A percentile compares a stretch with the other conserved stretches of the same genome.
Evolutionary conservation across 1,140 invertebrate species (phyloP).

Genomic region (Akabosia matsudoensis): DNA sequence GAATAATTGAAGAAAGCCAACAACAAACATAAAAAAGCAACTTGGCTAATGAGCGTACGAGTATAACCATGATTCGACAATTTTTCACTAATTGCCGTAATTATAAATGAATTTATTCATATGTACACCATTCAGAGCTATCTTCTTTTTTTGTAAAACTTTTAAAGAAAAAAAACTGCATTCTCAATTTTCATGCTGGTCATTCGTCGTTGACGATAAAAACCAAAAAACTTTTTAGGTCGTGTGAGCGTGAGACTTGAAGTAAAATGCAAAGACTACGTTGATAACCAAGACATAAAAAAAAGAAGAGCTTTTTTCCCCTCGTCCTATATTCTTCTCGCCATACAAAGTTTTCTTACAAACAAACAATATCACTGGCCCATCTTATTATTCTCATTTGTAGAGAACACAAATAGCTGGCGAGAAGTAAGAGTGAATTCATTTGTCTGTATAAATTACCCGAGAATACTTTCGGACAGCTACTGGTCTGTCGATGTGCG

Average conservation of each 20-base stretch:
- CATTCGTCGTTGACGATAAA: no score
- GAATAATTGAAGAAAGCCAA: not conserved
- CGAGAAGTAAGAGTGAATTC: no score
- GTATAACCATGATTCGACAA: slow-evolving; percentile 11
- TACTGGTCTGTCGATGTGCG: not conserved
- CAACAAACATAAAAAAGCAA: not conserved
- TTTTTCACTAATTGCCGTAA: slow-evolving; percentile 17
- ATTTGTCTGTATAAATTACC: not conserved
- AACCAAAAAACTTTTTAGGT: no score
- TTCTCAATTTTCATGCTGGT: not conserved
- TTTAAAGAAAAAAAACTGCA: slow-evolving; percentile 3
- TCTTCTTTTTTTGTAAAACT: not conserved
- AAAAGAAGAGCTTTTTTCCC: not conserved
- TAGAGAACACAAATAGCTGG: no score
- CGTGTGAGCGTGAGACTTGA: no score
- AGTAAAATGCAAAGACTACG: not conserved
- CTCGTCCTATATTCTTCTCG: no score
- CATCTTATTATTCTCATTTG: not conserved
- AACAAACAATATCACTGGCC: not conserved
- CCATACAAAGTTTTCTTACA: not conserved
- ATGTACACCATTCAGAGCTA: not conserved
- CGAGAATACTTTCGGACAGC: not conserved
- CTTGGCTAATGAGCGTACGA: not conserved
- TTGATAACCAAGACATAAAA: not conserved
- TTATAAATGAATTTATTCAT: slow-evolving; percentile 10